Evolutionary conservation across 2,797 vertebrate species (phyloP), one percentile per base, ranked within the genome.

Genomic region (Pogoniulus pusillus): DNA sequence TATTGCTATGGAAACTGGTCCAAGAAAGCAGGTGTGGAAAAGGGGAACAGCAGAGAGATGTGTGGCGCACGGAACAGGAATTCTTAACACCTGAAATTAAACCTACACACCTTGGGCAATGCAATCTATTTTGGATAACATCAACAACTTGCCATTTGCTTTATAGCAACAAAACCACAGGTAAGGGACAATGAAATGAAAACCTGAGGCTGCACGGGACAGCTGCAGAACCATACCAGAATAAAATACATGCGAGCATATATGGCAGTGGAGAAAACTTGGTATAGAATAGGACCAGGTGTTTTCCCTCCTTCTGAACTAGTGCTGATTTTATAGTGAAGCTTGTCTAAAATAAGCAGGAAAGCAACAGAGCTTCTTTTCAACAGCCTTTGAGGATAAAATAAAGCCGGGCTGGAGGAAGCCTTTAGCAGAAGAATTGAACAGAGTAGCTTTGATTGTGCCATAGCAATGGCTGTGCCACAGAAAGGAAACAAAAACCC

Each of bases 1-100:
- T 97, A 97, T 98, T 95, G 92, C 97, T 96, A 98, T 98, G 97
- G 97, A 96, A 97, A 98, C 97, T 71, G 94, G 89, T 96, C 94
- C 94, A 93, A 85, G 66, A 76, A 91, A 91, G 93, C 96, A 95
- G 93, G 91, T 94, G 78, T 7, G 11, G 93, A 94, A 90, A 89
- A 93, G 87, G 75, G 78, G 76, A 93, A 81, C 62, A 75, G 87
- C 49, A 64, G 47, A 89, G 79, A 86, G 57, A 82, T 6, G 20
- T 10, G 5, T 1, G 6, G 85, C 51, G 69, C 41, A 71, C 0
- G 0, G 80, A 95, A 91, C 3, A 47, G 53, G 89, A 89, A 96
- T 94, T 92, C 79, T 87, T 92, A 95, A 91, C 89, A 93, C 70
- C 59, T 5, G 3, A 87, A 94, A 95, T 93, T 88, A 89, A 93